phyloP scores from a whole-genome alignment of 2,888 invertebrate species.

The Cheilosia impressa region DNA sequence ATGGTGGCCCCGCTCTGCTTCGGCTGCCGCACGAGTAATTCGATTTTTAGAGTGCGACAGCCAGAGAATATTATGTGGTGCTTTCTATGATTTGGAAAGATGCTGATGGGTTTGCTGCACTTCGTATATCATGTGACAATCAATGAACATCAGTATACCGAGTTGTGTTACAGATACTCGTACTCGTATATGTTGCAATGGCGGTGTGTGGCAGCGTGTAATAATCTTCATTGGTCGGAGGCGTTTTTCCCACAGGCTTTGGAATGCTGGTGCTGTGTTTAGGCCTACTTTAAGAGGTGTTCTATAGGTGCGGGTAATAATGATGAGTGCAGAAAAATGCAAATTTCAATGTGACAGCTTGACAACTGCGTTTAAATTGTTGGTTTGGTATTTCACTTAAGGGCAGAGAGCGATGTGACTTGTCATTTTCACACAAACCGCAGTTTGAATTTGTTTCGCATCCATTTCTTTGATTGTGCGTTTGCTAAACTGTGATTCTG shows the following conservation, averaged over 20 bases:
- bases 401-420: not conserved
- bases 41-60: slow-evolving; percentile 58
- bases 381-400: slow-evolving; percentile 13
- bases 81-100: slow-evolving; percentile 33
- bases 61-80: slow-evolving; percentile 9
- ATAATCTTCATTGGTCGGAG: slow-evolving; percentile 42
- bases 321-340: not conserved
- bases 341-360: slow-evolving; percentile 21
- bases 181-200: slow-evolving; percentile 23
- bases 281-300: slow-evolving; percentile 3
- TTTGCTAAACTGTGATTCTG: too few relatives aligned
- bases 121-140: slow-evolving; percentile 68
- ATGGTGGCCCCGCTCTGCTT: not conserved
- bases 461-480: too few relatives aligned
- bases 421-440: too few relatives aligned
- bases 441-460: too few relatives aligned
- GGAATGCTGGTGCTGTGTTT: slow-evolving; percentile 16
- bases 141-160: slow-evolving; percentile 39
- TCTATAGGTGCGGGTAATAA: slow-evolving; percentile 5
- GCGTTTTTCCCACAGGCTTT: slow-evolving; percentile 50
- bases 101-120: slow-evolving; percentile 15
- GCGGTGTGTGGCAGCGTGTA: not conserved
- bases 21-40: slow-evolving; percentile 52
- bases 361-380: slow-evolving; percentile 26
- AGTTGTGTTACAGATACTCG: slow-evolving; percentile 45